Evolutionary conservation across 1,140 invertebrate genomes (phyloP).

Genomic region (Halyomorpha halys): DNA sequence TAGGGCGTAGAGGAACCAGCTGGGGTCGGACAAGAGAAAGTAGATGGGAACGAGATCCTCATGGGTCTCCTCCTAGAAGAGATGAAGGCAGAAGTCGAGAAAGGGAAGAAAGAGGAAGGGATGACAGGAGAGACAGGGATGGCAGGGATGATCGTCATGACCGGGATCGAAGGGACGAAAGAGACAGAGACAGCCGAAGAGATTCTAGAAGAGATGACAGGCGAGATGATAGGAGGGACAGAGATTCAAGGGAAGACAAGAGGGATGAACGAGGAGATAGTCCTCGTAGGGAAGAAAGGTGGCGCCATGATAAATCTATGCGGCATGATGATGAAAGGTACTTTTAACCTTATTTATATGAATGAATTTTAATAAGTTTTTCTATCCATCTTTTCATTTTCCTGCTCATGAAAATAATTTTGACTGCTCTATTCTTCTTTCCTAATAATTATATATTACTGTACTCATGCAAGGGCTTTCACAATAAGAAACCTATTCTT

Average conservation of each 20-base stretch:
- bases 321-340: conserved; percentile 13
- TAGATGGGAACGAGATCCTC: conserved; percentile 5
- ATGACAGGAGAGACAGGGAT: conserved; percentile 25
- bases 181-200: conserved; percentile 29
- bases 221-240: conserved; percentile 9
- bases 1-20: not conserved
- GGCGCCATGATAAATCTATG: conserved; percentile 23
- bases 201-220: conserved; percentile 24
- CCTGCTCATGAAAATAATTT: too few species aligned
- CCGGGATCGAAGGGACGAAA: conserved; percentile 25
- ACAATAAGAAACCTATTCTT: too few species aligned
- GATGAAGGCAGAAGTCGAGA: conserved; percentile 6
- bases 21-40: not conserved
- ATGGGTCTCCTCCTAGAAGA: conserved; percentile 1
- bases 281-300: conserved; percentile 24
- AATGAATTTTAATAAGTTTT: too few species aligned
- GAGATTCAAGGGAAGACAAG: conserved; percentile 7
- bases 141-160: conserved; percentile 29
- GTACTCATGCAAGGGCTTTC: too few species aligned
- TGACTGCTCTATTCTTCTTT: too few species aligned
- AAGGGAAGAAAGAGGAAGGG: conserved; percentile 13
- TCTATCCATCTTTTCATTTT: too few species aligned
- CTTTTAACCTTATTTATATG: not conserved
- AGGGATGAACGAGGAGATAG: conserved; percentile 24
- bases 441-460: too few species aligned